Percentiles rank a stretch among this genome's conserved stretches.
Conservation (phyloP, 53 echinoderm and acorn worm species). For the Paelopatides confundens region DNA sequence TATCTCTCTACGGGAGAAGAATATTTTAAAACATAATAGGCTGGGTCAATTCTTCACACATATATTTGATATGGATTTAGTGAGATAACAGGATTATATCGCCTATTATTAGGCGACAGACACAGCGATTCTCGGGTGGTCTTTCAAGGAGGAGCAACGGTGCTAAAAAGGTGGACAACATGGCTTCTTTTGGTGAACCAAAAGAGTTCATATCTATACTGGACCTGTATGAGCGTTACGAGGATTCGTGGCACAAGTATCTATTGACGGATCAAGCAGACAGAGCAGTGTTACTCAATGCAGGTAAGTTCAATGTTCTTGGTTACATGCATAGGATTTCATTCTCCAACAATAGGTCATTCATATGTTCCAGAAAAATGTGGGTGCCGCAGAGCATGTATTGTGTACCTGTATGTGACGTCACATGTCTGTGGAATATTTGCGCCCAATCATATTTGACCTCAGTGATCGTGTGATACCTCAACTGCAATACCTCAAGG, state of each 20-base stretch:
- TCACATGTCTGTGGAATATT: no score
- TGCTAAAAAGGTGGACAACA: neutral
- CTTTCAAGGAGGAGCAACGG: neutral
- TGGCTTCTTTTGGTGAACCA: slow-evolving; percentile 20
- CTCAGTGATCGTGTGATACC: no score
- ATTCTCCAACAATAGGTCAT: no score
- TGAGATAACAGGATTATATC: neutral
- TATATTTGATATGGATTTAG: neutral
- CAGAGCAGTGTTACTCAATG: slow-evolving; percentile 21
- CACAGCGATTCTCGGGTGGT: neutral
- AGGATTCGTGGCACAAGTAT: neutral
- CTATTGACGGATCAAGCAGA: slow-evolving; percentile 3
- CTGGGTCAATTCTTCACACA: neutral
- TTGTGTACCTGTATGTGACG: no score
- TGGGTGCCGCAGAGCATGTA: no score
- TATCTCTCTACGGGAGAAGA: neutral
- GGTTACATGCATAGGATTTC: no score
- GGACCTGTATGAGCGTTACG: slow-evolving; percentile 14
- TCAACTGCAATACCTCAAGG: no score
- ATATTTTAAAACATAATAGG: neutral
- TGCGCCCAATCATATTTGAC: no score
- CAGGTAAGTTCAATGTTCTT: slow-evolving; percentile 12
- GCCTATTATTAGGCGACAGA: neutral
- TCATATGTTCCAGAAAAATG: no score
- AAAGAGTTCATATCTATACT: neutral